Evolutionary conservation across 2,113 vertebrate species (phyloP).

Genomic region (Mohoua ochrocephala): DNA sequence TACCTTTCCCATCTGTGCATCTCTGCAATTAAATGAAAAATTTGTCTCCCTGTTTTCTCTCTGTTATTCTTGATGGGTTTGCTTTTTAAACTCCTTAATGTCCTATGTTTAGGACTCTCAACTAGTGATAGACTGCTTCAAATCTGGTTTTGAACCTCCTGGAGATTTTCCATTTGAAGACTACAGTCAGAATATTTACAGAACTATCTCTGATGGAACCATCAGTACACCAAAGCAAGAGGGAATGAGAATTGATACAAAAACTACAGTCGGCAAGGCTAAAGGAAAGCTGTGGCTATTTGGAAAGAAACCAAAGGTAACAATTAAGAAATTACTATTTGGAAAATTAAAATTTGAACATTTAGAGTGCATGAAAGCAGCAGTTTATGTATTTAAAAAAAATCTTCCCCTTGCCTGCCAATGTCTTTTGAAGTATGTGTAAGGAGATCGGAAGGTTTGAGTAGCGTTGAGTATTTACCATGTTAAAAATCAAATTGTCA

Average conservation of each 20-base stretch:
- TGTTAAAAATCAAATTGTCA: not conserved
- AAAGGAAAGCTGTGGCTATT: conserved; percentile 99
- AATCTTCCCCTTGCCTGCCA: not conserved
- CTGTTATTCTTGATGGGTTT: not conserved
- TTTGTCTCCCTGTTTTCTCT: not conserved
- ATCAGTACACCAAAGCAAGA: conserved; percentile 92
- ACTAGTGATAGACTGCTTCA: conserved; percentile 95
- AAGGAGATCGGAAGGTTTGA: not conserved
- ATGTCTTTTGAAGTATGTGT: not conserved
- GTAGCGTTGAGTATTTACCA: not conserved
- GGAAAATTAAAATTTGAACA: not conserved
- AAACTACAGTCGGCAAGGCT: conserved; percentile 84
- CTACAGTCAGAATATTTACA: conserved; percentile 95
- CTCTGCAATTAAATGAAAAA: not conserved
- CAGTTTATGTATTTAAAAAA: not conserved
- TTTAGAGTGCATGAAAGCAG: not conserved
- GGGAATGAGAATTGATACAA: conserved; percentile 81
- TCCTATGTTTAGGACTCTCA: conserved; percentile 81
- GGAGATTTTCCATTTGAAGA: conserved; percentile 96
- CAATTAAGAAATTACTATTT: conserved; percentile 18
- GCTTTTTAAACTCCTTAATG: not conserved
- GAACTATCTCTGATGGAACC: conserved; percentile 91
- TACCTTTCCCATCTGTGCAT: not conserved
- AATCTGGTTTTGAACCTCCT: conserved; percentile 94
- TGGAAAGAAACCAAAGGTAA: conserved; percentile 98